phyloP scores from a whole-genome alignment of 2,888 invertebrate genomes.

The Entomobrya multifasciata region DNA sequence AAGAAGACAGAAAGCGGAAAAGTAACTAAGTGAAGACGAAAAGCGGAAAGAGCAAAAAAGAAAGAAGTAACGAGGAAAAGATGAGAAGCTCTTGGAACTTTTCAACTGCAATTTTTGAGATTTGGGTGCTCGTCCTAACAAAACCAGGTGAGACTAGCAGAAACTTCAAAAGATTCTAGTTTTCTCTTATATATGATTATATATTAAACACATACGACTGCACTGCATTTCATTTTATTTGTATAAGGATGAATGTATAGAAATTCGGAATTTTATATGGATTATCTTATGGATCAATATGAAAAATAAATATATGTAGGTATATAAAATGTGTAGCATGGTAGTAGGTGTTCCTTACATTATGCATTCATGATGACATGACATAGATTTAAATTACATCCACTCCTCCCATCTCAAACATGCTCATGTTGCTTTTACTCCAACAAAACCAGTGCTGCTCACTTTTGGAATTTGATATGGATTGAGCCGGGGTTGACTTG shows the following conservation, averaged over 20 bases:
- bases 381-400: conserved; percentile 63
- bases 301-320: neutral
- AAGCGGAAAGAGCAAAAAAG: neutral
- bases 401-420: neutral
- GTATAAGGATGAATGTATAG: neutral
- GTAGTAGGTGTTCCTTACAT: conserved; percentile 15
- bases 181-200: neutral
- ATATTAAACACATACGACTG: neutral
- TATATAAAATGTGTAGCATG: no score
- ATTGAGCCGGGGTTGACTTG: conserved; percentile 13
- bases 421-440: neutral
- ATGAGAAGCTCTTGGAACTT: conserved; percentile 70
- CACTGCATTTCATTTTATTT: no score
- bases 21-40: neutral
- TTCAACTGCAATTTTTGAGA: conserved; percentile 71
- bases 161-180: neutral
- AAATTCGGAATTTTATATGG: neutral
- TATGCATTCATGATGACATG: conserved; percentile 52
- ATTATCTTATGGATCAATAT: neutral
- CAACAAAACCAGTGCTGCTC: neutral
- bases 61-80: neutral
- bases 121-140: conserved; percentile 69
- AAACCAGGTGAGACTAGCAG: conserved; percentile 61
- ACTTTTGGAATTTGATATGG: conserved; percentile 28
- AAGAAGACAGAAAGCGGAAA: neutral